Conservation (phyloP, 2,888 invertebrate species). For the Periphyllus acericola region DNA sequence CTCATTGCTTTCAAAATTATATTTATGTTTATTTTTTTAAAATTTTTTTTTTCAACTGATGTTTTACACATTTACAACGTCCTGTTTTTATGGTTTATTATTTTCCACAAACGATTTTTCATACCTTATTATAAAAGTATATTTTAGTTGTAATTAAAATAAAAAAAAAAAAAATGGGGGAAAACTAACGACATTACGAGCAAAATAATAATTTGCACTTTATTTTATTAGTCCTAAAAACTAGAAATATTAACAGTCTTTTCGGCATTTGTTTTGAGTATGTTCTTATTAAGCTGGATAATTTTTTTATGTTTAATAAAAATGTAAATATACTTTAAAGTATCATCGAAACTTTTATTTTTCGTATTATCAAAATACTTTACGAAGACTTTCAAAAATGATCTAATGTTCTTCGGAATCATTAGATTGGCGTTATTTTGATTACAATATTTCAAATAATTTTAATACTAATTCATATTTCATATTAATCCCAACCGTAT, state of each 20-base stretch:
- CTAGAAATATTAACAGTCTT: background rate
- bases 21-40: conserved; percentile 12
- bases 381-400: background rate
- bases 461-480: background rate
- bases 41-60: conserved; percentile 6
- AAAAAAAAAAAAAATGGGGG: background rate
- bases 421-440: background rate
- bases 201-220: background rate
- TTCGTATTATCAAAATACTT: background rate
- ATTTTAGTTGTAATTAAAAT: background rate
- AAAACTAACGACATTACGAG: background rate
- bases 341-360: background rate
- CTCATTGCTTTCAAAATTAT: background rate
- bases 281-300: background rate
- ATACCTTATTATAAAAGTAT: background rate
- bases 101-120: background rate
- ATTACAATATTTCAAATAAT: background rate
- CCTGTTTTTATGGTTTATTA: background rate
- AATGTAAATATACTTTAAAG: too few species aligned
- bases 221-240: background rate
- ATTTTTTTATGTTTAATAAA: background rate
- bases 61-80: background rate
- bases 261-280: background rate
- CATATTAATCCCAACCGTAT: background rate
- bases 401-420: background rate